Base-by-base conservation (phyloP, 2,113 vertebrate species). In the Glareola pratincola region DNA sequence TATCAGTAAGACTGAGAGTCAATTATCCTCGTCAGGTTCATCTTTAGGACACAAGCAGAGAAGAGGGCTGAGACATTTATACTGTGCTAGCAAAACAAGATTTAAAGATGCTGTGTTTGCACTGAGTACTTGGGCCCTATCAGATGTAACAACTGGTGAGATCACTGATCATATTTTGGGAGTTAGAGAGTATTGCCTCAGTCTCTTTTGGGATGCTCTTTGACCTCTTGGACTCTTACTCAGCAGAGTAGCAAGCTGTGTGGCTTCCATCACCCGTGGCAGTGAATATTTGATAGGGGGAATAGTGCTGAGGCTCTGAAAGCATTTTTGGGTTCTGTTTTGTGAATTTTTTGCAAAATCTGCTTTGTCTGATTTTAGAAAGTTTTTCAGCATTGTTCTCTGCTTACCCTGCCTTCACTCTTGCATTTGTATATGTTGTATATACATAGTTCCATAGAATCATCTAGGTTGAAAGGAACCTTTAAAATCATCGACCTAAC, bases 1-100 rank as follows among this genome's bases (percentile, higher is more conserved):
- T 92, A 95, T 96, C 94, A 75, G 77, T 63, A 95, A 96, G 94
- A 97, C 84, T 82, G 96, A 96, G 89, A 97, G 87, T 95, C 95
- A 95, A 48, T 97, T 97, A 94, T 72, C 57, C 53, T 8, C 23
- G 81, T 72, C 85, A 90, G 96, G 94, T 95, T 97, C 96, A 96
- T 96, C 89, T 94, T 95, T 37, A 85, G 97, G 91, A 96, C 88
- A 93, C 56, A 66, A 93, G 78, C 64, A 86, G 73, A 88, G 89
- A 92, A 82, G 43, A 77, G 19, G 15, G 72, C 41, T 85, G 41
- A 92, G 47, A 50, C 3, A 7, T 93, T 80, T 90, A 75, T 76
- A 94, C 20, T 74, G 15, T 81, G 34, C 72, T 59, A 88, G 56
- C 74, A 88, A 78, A 92, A 72, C 67, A 36, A 83, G 67, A 94